A percentile compares a stretch with the other conserved stretches of the same genome.
Conservation (phyloP, 30 jellyfish, hydroid and myxozoan genomes). For the Turritopsis rubra region DNA sequence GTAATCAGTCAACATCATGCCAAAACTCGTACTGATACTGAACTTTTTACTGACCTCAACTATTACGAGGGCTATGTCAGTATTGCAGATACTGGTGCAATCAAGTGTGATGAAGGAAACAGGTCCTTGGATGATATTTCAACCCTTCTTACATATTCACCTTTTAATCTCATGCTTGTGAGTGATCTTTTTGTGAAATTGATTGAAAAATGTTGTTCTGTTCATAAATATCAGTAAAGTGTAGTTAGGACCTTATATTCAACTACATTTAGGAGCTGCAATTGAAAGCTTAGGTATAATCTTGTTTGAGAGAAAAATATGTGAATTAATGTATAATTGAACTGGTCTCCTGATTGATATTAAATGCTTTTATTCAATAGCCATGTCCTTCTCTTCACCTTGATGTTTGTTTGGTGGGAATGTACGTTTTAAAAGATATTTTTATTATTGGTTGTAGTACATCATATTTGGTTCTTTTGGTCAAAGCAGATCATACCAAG, state of each 20-base stretch:
- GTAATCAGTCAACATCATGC: background rate
- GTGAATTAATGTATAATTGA: too few relatives aligned
- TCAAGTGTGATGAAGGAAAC: background rate
- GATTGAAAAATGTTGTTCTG: too few relatives aligned
- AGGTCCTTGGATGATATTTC: background rate
- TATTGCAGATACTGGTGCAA: background rate
- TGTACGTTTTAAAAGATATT: constrained; percentile 57
- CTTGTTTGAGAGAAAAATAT: too few relatives aligned
- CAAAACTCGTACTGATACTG: constrained; percentile 3
- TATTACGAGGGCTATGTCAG: background rate
- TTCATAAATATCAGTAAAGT: too few relatives aligned
- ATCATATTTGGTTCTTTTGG: constrained; percentile 49
- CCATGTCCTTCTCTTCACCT: constrained; percentile 9
- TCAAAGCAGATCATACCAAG: constrained; percentile 48
- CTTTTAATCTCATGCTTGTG: background rate
- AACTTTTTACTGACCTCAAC: constrained; percentile 4
- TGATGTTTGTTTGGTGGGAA: constrained; percentile 82
- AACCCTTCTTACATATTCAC: background rate
- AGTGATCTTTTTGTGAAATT: background rate
- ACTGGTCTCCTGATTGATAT: too few relatives aligned
- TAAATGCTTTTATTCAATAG: background rate
- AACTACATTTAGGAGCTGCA: too few relatives aligned
- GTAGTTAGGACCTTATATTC: too few relatives aligned
- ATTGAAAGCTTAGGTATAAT: too few relatives aligned
- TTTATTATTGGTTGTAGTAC: constrained; percentile 43